Evolutionary conservation across 1,140 invertebrate genomes (phyloP), one percentile per base, ranked within the genome.

Genomic region (Orchesella cincta): DNA sequence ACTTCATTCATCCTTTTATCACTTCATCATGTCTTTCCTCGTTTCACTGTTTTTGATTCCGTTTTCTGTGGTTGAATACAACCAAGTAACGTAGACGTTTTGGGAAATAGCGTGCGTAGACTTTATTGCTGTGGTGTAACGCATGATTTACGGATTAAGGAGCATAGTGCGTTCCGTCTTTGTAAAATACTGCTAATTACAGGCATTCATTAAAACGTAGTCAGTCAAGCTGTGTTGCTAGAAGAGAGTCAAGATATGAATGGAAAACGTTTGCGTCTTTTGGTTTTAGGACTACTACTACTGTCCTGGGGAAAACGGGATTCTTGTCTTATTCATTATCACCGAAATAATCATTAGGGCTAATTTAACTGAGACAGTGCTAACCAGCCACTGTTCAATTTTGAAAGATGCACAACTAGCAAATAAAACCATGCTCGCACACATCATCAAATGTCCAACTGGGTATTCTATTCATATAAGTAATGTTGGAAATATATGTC

Each of bases 1-100:
- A 52, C 74, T 75, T 78, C 77, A 78, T 78, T 78, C 73, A 72
- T 78, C 74, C 54, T 72, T 78, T 78, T 80, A 78, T 78, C 76
- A 80, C 79, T 74, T 78, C 76, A 80, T 78, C 79, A 46, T 80
- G 71, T 80, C 79, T 64, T 75, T 74, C 51, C 62, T 31, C 26
- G 3, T n/a, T 75, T 29, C 8, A 46, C 12, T 8, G 5, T 46
- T 46, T 8, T 46, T n/a, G n/a, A n/a, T n/a, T n/a, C n/a, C n/a
- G n/a, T n/a, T n/a, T n/a, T n/a, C n/a, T n/a, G n/a, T n/a, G n/a
- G n/a, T n/a, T n/a, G n/a, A n/a, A n/a, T n/a, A n/a, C n/a, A n/a
- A n/a, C n/a, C n/a, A n/a, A n/a, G n/a, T n/a, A n/a, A n/a, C n/a
- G n/a, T n/a, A n/a, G n/a, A n/a, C 39, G 5, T 46, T 18, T 46